Percentiles rank a stretch among this genome's conserved stretches.
phyloP scores from a whole-genome alignment of 2,113 vertebrate species.

The Pogonocichla stellata region DNA sequence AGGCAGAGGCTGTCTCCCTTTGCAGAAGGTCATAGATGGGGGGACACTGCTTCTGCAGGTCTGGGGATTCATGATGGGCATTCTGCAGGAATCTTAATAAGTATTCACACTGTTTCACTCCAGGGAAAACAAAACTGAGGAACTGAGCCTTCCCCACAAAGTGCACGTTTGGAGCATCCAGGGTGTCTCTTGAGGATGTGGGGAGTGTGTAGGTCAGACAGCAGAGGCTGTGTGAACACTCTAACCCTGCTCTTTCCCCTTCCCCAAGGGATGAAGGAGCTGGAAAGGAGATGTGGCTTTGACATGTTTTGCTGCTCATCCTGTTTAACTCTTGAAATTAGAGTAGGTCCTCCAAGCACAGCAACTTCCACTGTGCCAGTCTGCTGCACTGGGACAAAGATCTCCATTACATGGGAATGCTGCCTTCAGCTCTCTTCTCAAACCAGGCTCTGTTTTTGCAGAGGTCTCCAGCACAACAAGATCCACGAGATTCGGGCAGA shows the following conservation, averaged over 20 bases:
- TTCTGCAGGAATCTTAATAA: neutral
- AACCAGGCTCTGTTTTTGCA: constrained; percentile 63
- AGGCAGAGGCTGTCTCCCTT: neutral
- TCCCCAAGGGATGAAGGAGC: neutral
- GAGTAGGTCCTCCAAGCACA: neutral
- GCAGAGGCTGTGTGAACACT: neutral
- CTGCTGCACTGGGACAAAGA: neutral
- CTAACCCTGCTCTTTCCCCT: neutral
- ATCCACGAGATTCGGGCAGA: constrained; percentile 84
- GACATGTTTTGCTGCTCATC: constrained; percentile 21
- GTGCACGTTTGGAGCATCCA: neutral
- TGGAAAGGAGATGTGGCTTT: neutral
- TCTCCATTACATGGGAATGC: neutral
- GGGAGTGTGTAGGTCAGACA: neutral
- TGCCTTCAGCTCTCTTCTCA: constrained; percentile 17
- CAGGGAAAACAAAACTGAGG: neutral
- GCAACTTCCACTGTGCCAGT: neutral
- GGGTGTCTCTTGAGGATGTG: neutral
- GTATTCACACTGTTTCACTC: neutral
- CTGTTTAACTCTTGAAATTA: constrained; percentile 30
- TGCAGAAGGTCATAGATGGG: neutral
- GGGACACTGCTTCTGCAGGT: neutral
- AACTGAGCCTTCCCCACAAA: neutral
- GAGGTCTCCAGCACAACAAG: constrained; percentile 90
- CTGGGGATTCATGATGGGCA: neutral